Percentiles rank a stretch among this genome's conserved stretches.
Evolutionary conservation across 2,113 vertebrate genomes (phyloP).

Genomic region (Pterocles gutturalis): DNA sequence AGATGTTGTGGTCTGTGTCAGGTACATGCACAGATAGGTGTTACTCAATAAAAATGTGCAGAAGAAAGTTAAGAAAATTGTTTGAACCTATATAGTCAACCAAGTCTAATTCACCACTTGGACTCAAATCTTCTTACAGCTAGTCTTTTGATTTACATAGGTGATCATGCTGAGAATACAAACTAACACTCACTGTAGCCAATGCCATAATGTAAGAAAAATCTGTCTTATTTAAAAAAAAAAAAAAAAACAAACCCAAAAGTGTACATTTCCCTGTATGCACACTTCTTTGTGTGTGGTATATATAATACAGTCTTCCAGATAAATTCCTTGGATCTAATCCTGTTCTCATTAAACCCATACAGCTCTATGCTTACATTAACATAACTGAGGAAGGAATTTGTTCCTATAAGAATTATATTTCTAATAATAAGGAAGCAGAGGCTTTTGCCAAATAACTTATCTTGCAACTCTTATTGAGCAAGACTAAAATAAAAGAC

Average conservation of each 20-base stretch:
- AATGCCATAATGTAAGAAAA: background rate
- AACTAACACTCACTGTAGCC: background rate
- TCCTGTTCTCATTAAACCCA: constrained; percentile 13
- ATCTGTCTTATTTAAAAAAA: background rate
- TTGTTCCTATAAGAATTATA: constrained; percentile 29
- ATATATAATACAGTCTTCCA: constrained; percentile 22
- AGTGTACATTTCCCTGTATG: background rate
- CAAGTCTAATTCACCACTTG: background rate
- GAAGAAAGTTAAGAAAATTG: background rate
- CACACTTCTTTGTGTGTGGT: constrained; percentile 17
- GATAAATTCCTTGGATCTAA: constrained; percentile 51
- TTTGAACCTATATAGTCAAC: background rate
- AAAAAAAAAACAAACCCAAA: no score
- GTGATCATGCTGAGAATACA: background rate
- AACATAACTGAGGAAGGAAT: background rate
- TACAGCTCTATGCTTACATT: background rate
- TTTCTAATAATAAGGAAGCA: constrained; percentile 9
- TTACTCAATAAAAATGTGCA: background rate
- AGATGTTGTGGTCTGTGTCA: background rate
- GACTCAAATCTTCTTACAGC: background rate
- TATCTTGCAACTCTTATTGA: background rate
- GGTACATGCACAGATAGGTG: background rate
- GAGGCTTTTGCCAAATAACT: background rate
- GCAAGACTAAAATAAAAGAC: background rate
- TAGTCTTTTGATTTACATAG: background rate